Evolutionary conservation across 2,888 invertebrate species (phyloP), one percentile per base, ranked within the genome.

Genomic region (Galerucella calmariensis): DNA sequence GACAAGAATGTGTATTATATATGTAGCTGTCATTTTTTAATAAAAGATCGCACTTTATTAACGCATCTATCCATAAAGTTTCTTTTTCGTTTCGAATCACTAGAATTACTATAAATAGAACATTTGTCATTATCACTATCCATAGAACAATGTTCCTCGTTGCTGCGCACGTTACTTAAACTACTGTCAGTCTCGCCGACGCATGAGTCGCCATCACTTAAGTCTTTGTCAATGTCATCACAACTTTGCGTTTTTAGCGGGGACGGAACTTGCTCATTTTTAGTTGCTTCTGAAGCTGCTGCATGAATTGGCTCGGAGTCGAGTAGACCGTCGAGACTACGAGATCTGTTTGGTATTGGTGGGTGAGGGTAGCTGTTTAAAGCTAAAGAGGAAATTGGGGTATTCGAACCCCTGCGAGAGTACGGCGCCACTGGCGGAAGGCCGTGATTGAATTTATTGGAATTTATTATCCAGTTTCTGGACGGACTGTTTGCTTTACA

Each of bases 1-100:
- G 35, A 48, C 8, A 35, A 51, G 10, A 20, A 35, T 14, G 53
- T n/a, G 46, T 35, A 12, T 20, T 12, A 51, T 51, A 24, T 46
- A 53, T 24, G 8, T 14, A 44, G 27, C n/a, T 53, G 6, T 81
- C 81, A 85, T 78, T 86, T 87, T 78, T 85, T 85, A 75, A 92
- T 94, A 86, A 94, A 90, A 89, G 93, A 92, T 89, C 93, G 92
- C 88, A 94, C 93, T 91, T 94, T 94, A 88, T 93, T 94, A 82
- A 94, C 93, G 88, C 94, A 94, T 87, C 93, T 90, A 90, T 95
- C 95, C 92, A 95, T 94, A 87, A 95, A 95, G 87, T 94, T 95
- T 85, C 92, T 92, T 87, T 92, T 93, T 84, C 92, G 90, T 86
- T 93, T 93, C 10, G 90, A 89, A 81, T 91, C 87, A 81, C 86